Evolutionary conservation across 2,888 invertebrate genomes (phyloP).

Genomic region (Latrodectus elegans): DNA sequence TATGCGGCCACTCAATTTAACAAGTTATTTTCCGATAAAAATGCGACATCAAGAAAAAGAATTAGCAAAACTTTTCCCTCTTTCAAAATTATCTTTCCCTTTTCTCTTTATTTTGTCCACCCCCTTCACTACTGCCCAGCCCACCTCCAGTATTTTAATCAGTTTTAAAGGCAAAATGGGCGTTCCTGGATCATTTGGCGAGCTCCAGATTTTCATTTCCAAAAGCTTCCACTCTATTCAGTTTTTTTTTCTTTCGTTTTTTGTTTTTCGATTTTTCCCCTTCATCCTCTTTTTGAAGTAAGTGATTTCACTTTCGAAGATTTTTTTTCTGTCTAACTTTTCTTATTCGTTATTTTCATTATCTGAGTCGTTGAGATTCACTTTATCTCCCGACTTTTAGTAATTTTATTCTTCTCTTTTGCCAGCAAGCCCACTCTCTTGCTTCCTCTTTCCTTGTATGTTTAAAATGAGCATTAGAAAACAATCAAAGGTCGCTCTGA

Average conservation of each 20-base stretch:
- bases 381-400: constrained; percentile 28
- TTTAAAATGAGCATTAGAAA: constrained; percentile 41
- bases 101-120: constrained; percentile 13
- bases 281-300: constrained; percentile 20
- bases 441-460: background rate
- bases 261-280: constrained; percentile 5
- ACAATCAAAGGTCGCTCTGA: constrained; percentile 42
- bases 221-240: background rate
- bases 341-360: constrained; percentile 58
- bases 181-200: constrained; percentile 60
- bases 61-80: constrained; percentile 52
- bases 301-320: constrained; percentile 59
- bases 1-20: constrained; percentile 67
- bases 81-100: constrained; percentile 30
- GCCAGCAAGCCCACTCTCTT: background rate
- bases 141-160: constrained; percentile 53
- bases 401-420: constrained; percentile 25
- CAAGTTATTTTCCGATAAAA: constrained; percentile 60
- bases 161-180: constrained; percentile 58
- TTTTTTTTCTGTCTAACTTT: constrained; percentile 14
- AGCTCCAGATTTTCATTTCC: constrained; percentile 57
- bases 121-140: constrained; percentile 8
- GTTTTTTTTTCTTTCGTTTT: constrained; percentile 17
- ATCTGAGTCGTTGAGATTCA: constrained; percentile 34
- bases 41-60: constrained; percentile 55